These are phyloP conservation scores for Bombus pyrosoma DNA, from an alignment of 1,140 invertebrate genomes.

Conservation along the genomic window DNA sequence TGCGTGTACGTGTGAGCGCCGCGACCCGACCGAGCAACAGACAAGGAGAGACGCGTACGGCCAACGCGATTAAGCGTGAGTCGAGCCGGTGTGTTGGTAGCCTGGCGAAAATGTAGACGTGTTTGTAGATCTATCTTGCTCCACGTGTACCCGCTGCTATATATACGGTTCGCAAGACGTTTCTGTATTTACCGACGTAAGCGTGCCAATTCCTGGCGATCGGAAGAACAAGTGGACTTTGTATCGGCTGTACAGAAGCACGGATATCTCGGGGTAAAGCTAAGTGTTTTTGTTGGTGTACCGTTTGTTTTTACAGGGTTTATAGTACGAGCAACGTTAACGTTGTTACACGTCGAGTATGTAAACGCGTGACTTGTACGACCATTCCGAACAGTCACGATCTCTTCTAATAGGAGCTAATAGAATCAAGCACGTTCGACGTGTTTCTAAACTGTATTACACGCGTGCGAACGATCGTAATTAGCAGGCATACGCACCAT, in stretches of 20 bases:
- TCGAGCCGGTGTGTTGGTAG: slow-evolving; percentile 4
- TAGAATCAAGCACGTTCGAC: too few relatives aligned
- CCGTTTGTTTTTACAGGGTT: too few relatives aligned
- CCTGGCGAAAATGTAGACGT: neutral
- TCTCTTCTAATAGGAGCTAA: too few relatives aligned
- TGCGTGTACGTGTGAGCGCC: neutral
- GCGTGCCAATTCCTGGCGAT: neutral
- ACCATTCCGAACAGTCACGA: too few relatives aligned
- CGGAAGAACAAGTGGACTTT: neutral
- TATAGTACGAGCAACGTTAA: too few relatives aligned
- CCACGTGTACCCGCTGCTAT: slow-evolving; percentile 11
- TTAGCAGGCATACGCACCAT: too few relatives aligned
- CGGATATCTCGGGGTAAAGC: neutral
- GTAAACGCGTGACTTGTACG: too few relatives aligned
- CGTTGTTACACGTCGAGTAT: too few relatives aligned
- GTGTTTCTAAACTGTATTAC: too few relatives aligned
- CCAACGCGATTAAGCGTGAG: slow-evolving; percentile 23
- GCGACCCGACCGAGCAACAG: neutral
- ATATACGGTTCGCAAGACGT: neutral
- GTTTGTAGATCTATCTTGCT: neutral
- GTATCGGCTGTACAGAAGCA: neutral
- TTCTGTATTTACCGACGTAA: neutral
- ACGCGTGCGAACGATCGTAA: too few relatives aligned
- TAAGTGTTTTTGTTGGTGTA: neutral
- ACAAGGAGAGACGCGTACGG: slow-evolving; percentile 9